A percentile compares a stretch with the other conserved stretches of the same genome.
Conservation (phyloP, 2,797 vertebrate species). For the Stomatorhinus walkeri region DNA sequence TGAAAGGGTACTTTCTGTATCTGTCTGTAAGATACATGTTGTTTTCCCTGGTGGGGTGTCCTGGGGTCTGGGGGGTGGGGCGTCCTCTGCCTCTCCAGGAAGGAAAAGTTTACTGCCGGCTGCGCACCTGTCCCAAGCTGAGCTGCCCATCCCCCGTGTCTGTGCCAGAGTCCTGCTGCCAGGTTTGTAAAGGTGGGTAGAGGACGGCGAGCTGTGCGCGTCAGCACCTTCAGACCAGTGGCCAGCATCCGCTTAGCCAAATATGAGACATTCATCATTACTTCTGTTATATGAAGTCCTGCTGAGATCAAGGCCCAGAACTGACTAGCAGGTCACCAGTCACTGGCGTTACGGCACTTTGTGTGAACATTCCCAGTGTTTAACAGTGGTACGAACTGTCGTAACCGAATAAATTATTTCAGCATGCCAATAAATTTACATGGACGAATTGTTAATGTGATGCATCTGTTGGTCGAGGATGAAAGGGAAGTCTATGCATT, state of each 20-base stretch:
- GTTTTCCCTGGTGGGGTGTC: neutral
- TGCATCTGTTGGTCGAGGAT: neutral
- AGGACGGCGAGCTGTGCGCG: no score
- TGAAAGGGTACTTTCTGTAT: neutral
- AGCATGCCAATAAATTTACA: neutral
- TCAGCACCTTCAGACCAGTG: neutral
- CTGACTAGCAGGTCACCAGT: neutral
- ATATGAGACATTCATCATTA: neutral
- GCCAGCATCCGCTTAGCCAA: neutral
- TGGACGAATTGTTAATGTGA: neutral
- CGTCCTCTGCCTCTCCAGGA: slow-evolving; percentile 15
- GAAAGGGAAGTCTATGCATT: neutral
- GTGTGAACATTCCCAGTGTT: neutral
- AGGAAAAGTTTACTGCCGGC: slow-evolving; percentile 31
- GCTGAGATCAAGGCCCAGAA: neutral
- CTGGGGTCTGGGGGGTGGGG: neutral
- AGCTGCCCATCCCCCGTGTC: slow-evolving; percentile 24
- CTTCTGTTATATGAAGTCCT: neutral
- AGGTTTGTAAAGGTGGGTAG: slow-evolving; percentile 27
- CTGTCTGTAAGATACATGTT: neutral
- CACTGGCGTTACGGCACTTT: neutral
- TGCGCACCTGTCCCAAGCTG: slow-evolving; percentile 30
- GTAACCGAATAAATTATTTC: slow-evolving; percentile 5
- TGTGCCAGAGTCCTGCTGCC: slow-evolving; percentile 31
- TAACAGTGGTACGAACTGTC: neutral